Evolutionary conservation across 1,140 invertebrate genomes (phyloP).

Genomic region (Ips typographus): DNA sequence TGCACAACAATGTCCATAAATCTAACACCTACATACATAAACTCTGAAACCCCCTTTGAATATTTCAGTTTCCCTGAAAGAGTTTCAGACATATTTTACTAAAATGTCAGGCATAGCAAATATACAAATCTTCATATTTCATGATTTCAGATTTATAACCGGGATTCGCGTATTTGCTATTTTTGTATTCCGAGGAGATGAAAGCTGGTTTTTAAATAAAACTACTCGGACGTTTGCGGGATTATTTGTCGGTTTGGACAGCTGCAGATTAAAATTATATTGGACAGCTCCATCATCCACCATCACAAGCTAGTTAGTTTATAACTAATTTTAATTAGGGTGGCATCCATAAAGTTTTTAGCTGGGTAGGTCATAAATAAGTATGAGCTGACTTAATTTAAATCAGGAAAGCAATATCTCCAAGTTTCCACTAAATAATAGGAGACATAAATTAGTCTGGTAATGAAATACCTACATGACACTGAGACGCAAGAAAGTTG

Average conservation of each 20-base stretch:
- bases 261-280: too few relatives aligned
- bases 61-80: constrained; percentile 37
- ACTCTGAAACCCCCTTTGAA: constrained; percentile 30
- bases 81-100: constrained; percentile 36
- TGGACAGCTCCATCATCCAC: too few relatives aligned
- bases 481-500: constrained; percentile 46
- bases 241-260: neutral
- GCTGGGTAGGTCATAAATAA: neutral
- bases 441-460: constrained; percentile 44
- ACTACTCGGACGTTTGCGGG: neutral
- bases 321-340: neutral
- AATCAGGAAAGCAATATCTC: constrained; percentile 42
- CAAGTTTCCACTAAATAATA: constrained; percentile 46
- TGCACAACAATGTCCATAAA: constrained; percentile 42
- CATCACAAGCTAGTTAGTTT: neutral
- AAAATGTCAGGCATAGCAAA: constrained; percentile 35
- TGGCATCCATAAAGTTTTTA: neutral
- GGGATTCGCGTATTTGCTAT: constrained; percentile 21
- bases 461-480: constrained; percentile 50
- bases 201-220: constrained; percentile 2
- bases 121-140: constrained; percentile 38
- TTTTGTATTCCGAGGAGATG: constrained; percentile 18
- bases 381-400: constrained; percentile 37
- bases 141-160: constrained; percentile 28
- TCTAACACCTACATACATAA: constrained; percentile 38